These are phyloP conservation scores for Nudaria mundana DNA, from an alignment of 2,888 invertebrate genomes.

Conservation along the genomic window DNA sequence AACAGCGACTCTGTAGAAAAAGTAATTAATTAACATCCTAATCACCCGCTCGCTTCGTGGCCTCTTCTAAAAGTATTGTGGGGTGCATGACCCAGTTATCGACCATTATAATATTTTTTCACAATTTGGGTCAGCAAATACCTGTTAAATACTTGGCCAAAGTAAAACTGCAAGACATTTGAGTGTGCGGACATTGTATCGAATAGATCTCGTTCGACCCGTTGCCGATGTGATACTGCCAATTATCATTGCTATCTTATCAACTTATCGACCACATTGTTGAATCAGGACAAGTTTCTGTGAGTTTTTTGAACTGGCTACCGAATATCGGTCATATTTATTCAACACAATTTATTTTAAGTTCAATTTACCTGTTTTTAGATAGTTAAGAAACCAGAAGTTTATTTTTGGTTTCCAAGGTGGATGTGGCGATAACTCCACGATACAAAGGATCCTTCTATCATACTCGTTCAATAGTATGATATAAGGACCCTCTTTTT, in stretches of 20 bases:
- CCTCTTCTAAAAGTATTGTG: conserved; percentile 6
- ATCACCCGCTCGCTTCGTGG: conserved; percentile 6
- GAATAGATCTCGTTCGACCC: conserved; percentile 12
- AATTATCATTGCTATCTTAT: conserved; percentile 52
- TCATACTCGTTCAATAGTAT: too few relatives aligned
- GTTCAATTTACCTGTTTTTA: not conserved
- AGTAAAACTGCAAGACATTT: conserved; percentile 62
- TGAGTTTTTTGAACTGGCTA: too few relatives aligned
- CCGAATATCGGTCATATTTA: not conserved
- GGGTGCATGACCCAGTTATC: conserved; percentile 19
- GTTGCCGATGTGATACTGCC: conserved; percentile 26
- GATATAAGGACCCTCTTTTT: too few relatives aligned
- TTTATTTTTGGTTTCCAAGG: not conserved
- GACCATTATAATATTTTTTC: conserved; percentile 14
- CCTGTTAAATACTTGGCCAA: conserved; percentile 61
- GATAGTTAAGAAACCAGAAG: too few relatives aligned
- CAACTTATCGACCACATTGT: conserved; percentile 44
- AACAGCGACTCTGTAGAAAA: not conserved
- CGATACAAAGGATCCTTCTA: too few relatives aligned
- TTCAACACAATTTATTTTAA: conserved; percentile 1
- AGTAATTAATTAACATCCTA: not conserved
- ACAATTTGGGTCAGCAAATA: conserved; percentile 23
- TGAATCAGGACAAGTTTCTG: too few relatives aligned
- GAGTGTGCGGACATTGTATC: conserved; percentile 40
- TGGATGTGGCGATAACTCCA: too few relatives aligned